These are phyloP conservation scores for Phaetusa simplex DNA, from an alignment of 2,113 vertebrate species.

Conservation along the genomic window DNA sequence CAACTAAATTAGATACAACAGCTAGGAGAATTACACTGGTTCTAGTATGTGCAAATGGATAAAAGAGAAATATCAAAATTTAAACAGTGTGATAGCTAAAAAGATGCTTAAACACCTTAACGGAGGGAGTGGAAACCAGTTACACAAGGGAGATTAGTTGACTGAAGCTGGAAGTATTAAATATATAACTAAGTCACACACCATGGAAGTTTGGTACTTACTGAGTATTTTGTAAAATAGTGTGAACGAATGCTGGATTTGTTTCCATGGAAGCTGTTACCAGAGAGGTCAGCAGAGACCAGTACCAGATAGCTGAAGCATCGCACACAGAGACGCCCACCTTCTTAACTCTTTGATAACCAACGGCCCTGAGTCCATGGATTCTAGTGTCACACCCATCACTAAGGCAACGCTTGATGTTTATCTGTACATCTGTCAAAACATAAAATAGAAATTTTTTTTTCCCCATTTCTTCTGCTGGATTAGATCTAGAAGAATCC, in stretches of 20 bases:
- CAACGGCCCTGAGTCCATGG: conserved; percentile 90
- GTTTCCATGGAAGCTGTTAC: conserved; percentile 97
- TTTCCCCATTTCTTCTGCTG: background rate
- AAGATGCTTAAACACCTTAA: background rate
- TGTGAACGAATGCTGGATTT: conserved; percentile 90
- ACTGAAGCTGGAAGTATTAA: background rate
- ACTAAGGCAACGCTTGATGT: conserved; percentile 95
- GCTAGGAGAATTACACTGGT: background rate
- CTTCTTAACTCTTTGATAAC: conserved; percentile 91
- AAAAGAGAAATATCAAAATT: background rate
- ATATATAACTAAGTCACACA: background rate
- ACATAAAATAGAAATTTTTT: background rate
- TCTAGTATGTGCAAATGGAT: background rate
- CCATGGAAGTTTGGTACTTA: conserved; percentile 67
- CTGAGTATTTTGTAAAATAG: conserved; percentile 93
- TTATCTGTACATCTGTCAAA: conserved; percentile 92
- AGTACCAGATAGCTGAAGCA: conserved; percentile 97
- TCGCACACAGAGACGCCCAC: conserved; percentile 92
- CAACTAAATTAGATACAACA: background rate
- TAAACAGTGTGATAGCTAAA: background rate
- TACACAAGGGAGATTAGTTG: background rate
- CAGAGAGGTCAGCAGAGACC: conserved; percentile 94
- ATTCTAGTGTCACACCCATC: conserved; percentile 97
- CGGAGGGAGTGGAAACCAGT: background rate
- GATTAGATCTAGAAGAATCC: background rate